phyloP scores from a whole-genome alignment of 2,797 vertebrate genomes.

The Cyprinodon diabolis region DNA sequence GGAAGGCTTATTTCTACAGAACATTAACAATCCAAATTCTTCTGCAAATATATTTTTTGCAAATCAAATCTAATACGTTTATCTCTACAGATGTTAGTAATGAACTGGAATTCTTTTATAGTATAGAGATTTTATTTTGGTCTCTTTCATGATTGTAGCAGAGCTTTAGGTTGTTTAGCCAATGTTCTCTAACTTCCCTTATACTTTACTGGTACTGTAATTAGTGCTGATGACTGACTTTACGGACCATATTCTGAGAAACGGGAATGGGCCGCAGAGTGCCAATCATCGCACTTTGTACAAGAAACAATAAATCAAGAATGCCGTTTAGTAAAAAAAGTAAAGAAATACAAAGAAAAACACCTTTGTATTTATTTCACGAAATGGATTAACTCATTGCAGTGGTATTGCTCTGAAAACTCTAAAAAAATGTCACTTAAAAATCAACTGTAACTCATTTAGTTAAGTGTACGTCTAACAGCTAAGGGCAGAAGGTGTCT shows the following conservation, averaged over 20 bases:
- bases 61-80: neutral
- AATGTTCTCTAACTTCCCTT: constrained; percentile 24
- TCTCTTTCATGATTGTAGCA: constrained; percentile 24
- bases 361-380: neutral
- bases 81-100: neutral
- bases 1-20: too few species aligned
- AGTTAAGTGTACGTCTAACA: constrained; percentile 45
- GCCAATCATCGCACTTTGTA: constrained; percentile 34
- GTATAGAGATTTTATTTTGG: constrained; percentile 23
- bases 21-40: neutral
- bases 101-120: constrained; percentile 12
- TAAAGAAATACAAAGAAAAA: neutral
- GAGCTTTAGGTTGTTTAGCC: constrained; percentile 31
- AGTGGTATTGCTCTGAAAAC: neutral
- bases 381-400: neutral
- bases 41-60: neutral
- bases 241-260: constrained; percentile 38
- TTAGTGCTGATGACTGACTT: constrained; percentile 51
- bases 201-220: constrained; percentile 59
- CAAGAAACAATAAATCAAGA: constrained; percentile 26
- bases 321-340: neutral
- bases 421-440: too few species aligned
- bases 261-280: constrained; percentile 26
- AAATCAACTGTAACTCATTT: too few species aligned
- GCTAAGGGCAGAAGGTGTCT: constrained; percentile 65